A percentile compares a stretch with the other conserved stretches of the same genome.
phyloP scores from a whole-genome alignment of 1,140 invertebrate genomes.

The Musca domestica region DNA sequence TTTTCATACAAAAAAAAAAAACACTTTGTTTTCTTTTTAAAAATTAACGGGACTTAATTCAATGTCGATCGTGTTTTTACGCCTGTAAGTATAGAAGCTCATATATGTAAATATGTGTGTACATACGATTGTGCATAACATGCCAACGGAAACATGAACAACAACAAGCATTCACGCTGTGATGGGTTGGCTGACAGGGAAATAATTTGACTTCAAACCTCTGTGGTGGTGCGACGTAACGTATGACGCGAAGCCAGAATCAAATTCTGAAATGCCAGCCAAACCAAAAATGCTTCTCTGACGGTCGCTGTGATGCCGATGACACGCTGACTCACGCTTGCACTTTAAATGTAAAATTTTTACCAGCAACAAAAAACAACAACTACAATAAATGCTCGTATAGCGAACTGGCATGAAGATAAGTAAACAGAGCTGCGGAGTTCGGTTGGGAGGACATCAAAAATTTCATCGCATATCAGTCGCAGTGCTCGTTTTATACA shows the following conservation, averaged over 20 bases:
- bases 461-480: constrained; percentile 13
- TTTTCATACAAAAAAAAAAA: too few relatives aligned
- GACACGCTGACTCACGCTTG: too few relatives aligned
- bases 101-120: too few relatives aligned
- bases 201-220: constrained; percentile 18
- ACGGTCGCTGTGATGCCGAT: too few relatives aligned
- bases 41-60: too few relatives aligned
- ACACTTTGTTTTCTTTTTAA: too few relatives aligned
- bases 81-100: too few relatives aligned
- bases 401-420: neutral
- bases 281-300: too few relatives aligned
- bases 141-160: neutral
- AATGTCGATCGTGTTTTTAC: too few relatives aligned
- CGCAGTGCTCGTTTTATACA: constrained; percentile 4
- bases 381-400: neutral
- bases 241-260: too few relatives aligned
- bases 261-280: too few relatives aligned
- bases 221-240: neutral
- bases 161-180: constrained; percentile 8
- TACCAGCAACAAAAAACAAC: neutral
- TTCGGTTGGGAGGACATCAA: neutral
- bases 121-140: too few relatives aligned
- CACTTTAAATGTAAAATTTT: constrained; percentile 1
- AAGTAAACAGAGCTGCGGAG: neutral
- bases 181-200: constrained; percentile 9